Evolutionary conservation across 2,797 vertebrate species (phyloP).

Genomic region (Centroberyx gerrardi): DNA sequence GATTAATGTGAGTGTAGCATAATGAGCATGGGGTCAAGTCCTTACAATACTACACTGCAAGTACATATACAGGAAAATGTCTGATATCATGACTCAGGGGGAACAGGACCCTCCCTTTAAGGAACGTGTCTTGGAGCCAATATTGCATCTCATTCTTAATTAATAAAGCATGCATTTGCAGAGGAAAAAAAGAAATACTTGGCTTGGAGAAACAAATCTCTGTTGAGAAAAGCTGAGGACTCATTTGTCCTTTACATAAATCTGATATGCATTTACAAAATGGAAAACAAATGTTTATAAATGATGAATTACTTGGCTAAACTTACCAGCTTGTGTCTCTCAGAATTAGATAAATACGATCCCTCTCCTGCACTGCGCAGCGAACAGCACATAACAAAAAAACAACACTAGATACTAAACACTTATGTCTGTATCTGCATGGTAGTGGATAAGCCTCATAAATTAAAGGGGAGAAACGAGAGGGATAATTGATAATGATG

Average conservation of each 20-base stretch:
- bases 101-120: too few relatives aligned
- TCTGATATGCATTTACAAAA: constrained; percentile 57
- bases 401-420: constrained; percentile 1
- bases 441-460: constrained; percentile 2
- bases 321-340: constrained; percentile 36
- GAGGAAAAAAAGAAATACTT: constrained; percentile 7
- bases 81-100: not conserved
- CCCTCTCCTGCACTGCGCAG: not conserved
- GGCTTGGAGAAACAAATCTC: constrained; percentile 11
- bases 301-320: constrained; percentile 53
- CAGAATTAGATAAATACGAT: constrained; percentile 25
- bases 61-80: not conserved
- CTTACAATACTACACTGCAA: not conserved
- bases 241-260: constrained; percentile 36
- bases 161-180: not conserved
- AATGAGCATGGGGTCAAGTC: not conserved
- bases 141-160: not conserved
- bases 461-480: constrained; percentile 16
- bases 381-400: constrained; percentile 25
- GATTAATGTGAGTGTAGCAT: not conserved
- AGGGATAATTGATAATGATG: constrained; percentile 10
- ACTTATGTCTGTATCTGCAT: constrained; percentile 7
- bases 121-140: not conserved
- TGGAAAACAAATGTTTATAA: constrained; percentile 68
- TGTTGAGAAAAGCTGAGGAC: constrained; percentile 28